Evolutionary conservation across 2,888 invertebrate genomes (phyloP).

Genomic region (Erebia aethiops): DNA sequence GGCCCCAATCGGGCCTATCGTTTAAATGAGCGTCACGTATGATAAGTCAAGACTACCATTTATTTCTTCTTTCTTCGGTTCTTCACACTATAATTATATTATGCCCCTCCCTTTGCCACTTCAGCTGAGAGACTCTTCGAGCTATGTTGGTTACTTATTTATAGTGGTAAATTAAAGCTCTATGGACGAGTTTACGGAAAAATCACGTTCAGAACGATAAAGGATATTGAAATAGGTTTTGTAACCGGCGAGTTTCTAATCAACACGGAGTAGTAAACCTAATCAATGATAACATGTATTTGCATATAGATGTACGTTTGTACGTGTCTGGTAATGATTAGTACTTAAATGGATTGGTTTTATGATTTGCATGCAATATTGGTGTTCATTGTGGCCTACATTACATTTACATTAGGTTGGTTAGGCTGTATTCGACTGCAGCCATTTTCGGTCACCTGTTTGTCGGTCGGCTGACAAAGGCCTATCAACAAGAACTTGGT

Average conservation of each 20-base stretch:
- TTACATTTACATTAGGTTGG: neutral
- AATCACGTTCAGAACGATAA: neutral
- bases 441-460: too few species aligned
- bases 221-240: neutral
- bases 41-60: too few species aligned
- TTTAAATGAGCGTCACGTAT: too few species aligned
- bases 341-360: slow-evolving; percentile 1
- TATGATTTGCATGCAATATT: slow-evolving; percentile 10
- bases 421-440: too few species aligned
- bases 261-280: too few species aligned
- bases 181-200: neutral
- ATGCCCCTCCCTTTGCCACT: too few species aligned
- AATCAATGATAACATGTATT: neutral
- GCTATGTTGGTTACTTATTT: neutral
- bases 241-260: neutral
- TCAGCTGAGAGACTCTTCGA: neutral
- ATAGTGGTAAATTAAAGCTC: neutral
- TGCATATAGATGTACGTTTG: neutral
- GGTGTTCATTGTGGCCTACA: neutral
- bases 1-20: too few species aligned
- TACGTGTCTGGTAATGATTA: neutral
- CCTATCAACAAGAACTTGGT: too few species aligned
- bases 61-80: too few species aligned
- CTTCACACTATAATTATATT: too few species aligned
- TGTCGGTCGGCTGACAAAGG: too few species aligned